These are phyloP conservation scores for Teleogryllus occipitalis DNA, from an alignment of 1,140 invertebrate species.

Conservation along the genomic window DNA sequence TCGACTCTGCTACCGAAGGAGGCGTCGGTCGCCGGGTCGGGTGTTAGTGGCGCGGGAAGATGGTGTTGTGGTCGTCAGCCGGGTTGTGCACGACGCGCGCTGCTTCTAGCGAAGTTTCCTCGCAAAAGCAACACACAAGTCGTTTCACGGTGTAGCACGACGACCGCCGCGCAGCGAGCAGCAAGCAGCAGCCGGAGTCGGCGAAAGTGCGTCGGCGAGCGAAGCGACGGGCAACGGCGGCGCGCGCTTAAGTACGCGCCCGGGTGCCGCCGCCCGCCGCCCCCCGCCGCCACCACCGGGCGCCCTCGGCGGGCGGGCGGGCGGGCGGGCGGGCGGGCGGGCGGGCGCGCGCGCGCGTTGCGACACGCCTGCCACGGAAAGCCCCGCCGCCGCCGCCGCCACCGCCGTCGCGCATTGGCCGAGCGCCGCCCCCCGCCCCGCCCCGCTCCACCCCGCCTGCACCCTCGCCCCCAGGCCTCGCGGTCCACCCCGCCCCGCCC, in stretches of 20 bases:
- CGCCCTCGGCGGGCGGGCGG: no score
- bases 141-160: not conserved
- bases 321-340: no score
- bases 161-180: not conserved
- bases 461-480: not conserved
- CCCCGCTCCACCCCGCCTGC: not conserved
- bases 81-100: not conserved
- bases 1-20: not conserved
- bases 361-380: not conserved
- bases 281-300: no score
- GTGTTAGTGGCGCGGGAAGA: not conserved
- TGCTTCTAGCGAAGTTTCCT: constrained; percentile 7
- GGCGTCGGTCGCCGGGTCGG: not conserved
- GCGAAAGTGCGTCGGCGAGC: no score
- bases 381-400: no score
- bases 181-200: no score
- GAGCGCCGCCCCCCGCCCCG: no score
- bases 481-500: no score
- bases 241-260: no score
- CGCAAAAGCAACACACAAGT: not conserved
- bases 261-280: no score
- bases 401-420: not conserved
- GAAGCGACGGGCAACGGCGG: no score
- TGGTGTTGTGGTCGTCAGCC: not conserved
- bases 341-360: no score